Conservation (phyloP, 1,140 invertebrate genomes). For the Lepidurus couesii region DNA sequence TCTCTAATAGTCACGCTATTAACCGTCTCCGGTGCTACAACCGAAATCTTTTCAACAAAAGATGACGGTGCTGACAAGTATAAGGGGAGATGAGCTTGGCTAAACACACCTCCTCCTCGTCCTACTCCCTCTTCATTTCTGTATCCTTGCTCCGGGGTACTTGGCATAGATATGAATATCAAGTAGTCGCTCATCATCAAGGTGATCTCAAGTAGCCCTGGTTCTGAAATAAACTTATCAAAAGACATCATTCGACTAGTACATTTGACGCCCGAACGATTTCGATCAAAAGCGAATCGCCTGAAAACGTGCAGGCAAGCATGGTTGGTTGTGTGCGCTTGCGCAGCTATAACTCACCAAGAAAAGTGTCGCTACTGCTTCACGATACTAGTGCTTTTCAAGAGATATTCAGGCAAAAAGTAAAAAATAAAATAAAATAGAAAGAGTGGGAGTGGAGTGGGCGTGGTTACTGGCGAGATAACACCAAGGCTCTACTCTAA, state of each 20-base stretch:
- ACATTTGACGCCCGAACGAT: background rate
- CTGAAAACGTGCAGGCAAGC: background rate
- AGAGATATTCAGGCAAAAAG: background rate
- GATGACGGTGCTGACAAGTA: background rate
- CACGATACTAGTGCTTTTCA: background rate
- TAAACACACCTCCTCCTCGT: background rate
- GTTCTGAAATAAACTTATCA: background rate
- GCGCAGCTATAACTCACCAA: background rate
- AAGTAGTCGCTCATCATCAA: constrained; percentile 7
- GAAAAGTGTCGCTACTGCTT: background rate
- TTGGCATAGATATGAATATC: background rate
- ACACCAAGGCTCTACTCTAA: no score
- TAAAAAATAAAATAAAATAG: background rate
- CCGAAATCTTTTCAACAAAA: background rate
- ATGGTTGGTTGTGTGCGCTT: background rate
- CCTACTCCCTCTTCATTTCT: background rate
- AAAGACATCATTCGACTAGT: background rate
- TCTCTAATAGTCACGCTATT: background rate
- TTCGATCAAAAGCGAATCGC: background rate
- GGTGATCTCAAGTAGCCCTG: background rate
- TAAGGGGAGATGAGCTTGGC: constrained; percentile 8
- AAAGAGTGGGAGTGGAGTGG: no score
- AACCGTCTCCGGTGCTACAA: background rate
- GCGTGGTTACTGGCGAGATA: no score
- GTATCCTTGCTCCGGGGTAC: background rate